Base-by-base conservation (phyloP, 2,113 vertebrate genomes). In the Pungitius pungitius region DNA sequence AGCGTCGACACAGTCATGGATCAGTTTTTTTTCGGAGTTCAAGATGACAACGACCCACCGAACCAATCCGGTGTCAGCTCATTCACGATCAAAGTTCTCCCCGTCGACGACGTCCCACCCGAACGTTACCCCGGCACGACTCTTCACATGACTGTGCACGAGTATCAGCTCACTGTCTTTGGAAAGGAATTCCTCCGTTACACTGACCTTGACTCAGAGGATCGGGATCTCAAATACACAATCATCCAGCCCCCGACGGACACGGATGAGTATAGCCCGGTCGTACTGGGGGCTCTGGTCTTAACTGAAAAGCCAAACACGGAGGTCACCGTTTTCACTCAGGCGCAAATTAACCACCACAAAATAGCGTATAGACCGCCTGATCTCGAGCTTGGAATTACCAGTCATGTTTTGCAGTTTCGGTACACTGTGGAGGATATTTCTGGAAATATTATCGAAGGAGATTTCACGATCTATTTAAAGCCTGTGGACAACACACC, bases 301-400 rank as follows among this genome's bases (percentile, higher is more conserved):
- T 85, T 99, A 84, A 96, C 95, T 0, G 97, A 99, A 58, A 93
- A 92, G 73, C 96, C 96, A 52, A 92, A 93, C 13, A 85, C 87
- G 0, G 89, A 93, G 75, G 95, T 99, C 47, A 92, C 81, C 0
- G 95, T 93, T 74, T 99, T 99, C 85, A 98, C 96, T 9, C 97
- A 99, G 87, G 97, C 96, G 8, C 97, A 99, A 91, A 94, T 99
- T 79, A 99, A 99, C 74, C 97, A 99, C 63, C 97, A 97, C 78
- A 99, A 99, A 91, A 95, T 99, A 74, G 92, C 96, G 0, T 99
- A 96, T 85, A 95, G 87, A 24, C 97, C 97, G 0, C 97, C 97
- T 0, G 94, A 97, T 73, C 84, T 96, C 26, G 97, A 99, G 61
- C 90, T 98, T 9, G 97, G 97, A 0, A 96, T 97, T 68, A 97